A percentile compares a stretch with the other conserved stretches of the same genome.
Conservation (phyloP, 2,797 vertebrate species). For the Jordanella pulchra region DNA sequence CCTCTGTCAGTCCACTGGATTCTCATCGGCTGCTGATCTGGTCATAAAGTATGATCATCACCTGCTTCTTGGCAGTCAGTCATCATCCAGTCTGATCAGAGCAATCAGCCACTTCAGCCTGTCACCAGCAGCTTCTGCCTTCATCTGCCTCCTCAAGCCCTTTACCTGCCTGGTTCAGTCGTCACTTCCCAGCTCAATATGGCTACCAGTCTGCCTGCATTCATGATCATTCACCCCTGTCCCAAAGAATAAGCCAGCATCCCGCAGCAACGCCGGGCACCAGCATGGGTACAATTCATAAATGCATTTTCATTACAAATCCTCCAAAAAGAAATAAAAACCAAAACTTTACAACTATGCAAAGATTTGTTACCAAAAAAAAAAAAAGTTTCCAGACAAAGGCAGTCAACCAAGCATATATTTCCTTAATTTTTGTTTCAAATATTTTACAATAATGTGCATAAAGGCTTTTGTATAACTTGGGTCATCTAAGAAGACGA, state of each 20-base stretch:
- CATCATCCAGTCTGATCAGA: too few relatives aligned
- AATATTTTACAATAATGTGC: background rate
- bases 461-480: background rate
- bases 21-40: too few relatives aligned
- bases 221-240: too few relatives aligned
- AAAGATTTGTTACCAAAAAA: background rate
- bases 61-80: too few relatives aligned
- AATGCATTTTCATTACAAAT: conserved; percentile 1
- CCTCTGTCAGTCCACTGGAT: too few relatives aligned
- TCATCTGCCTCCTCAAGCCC: too few relatives aligned
- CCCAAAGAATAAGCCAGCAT: background rate
- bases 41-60: too few relatives aligned
- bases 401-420: background rate
- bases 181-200: too few relatives aligned
- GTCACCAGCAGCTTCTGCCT: too few relatives aligned
- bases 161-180: too few relatives aligned
- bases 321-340: background rate
- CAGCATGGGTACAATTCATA: background rate
- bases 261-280: background rate
- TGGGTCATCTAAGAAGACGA: background rate
- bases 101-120: too few relatives aligned
- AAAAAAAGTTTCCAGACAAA: background rate
- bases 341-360: background rate
- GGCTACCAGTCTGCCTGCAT: too few relatives aligned
- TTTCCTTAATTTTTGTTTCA: background rate